Evolutionary conservation across 2,113 vertebrate genomes (phyloP).

Genomic region (Vidua chalybeata): DNA sequence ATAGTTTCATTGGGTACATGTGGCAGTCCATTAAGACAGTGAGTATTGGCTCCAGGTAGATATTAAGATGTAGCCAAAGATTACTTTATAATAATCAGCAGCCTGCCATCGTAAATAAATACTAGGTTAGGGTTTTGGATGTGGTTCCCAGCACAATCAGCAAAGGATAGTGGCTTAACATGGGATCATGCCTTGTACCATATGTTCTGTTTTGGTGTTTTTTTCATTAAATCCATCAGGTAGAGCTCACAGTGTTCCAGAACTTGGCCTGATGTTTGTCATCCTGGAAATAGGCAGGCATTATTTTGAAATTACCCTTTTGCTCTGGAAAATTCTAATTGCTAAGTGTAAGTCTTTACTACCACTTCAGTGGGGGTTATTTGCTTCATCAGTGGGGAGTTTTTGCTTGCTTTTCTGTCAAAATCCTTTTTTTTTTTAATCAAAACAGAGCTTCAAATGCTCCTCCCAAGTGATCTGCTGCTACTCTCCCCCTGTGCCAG

Average conservation of each 20-base stretch:
- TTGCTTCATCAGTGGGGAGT: accelerated
- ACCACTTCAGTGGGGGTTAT: not conserved
- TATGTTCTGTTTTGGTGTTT: accelerated
- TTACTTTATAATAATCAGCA: not conserved
- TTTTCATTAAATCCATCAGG: not conserved
- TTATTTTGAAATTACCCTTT: not conserved
- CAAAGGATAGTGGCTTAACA: not conserved
- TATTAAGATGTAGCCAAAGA: conserved; percentile 25
- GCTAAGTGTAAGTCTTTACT: not conserved
- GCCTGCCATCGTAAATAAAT: not conserved
- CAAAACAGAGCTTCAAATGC: not conserved
- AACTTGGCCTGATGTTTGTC: not conserved
- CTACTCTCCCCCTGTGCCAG: not conserved
- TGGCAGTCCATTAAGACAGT: conserved; percentile 22
- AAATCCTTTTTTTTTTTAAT: not conserved
- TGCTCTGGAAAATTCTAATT: not conserved
- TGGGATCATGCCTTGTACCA: not conserved
- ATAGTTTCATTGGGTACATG: conserved; percentile 4
- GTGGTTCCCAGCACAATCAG: not conserved
- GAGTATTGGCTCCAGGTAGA: conserved; percentile 6
- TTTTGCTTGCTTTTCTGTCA: not conserved
- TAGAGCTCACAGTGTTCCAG: not conserved
- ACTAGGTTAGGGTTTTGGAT: not conserved
- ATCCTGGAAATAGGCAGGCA: not conserved
- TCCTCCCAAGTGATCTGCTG: not conserved